Percentiles rank a stretch among this genome's conserved stretches.
phyloP scores from a whole-genome alignment of 2,113 vertebrate species.

The Aepyceros melampus region DNA sequence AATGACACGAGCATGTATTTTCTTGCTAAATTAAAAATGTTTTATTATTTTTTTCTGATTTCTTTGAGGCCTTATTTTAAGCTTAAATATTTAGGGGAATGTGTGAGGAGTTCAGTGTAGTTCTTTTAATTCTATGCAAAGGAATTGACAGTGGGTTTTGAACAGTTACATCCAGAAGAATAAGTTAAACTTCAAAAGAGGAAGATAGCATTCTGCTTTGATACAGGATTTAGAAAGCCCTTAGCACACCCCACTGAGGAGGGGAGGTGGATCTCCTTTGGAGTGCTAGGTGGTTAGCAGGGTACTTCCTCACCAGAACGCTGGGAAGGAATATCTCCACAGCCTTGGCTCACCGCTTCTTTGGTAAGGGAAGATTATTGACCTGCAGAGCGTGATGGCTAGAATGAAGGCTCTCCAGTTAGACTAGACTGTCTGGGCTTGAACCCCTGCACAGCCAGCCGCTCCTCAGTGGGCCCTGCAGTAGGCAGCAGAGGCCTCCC shows the following conservation, averaged over 20 bases:
- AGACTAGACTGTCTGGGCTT: neutral
- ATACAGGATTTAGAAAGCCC: neutral
- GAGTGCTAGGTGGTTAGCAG: neutral
- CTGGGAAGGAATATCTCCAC: rapidly evolving
- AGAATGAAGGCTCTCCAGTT: neutral
- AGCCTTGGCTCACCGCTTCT: neutral
- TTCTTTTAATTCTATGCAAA: neutral
- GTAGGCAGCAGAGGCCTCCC: neutral
- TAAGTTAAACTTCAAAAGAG: neutral
- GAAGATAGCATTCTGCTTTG: neutral
- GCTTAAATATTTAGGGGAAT: neutral
- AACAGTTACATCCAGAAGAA: neutral
- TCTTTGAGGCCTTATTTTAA: neutral
- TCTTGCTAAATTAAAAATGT: neutral
- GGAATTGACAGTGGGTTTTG: neutral
- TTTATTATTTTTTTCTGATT: neutral
- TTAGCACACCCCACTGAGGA: too few species aligned
- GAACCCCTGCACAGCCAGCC: neutral
- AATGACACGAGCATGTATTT: neutral
- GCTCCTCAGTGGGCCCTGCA: neutral
- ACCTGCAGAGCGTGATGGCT: neutral
- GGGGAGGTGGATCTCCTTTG: neutral
- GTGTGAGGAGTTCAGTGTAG: neutral
- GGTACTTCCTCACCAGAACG: rapidly evolving
- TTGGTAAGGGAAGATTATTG: neutral